Conservation (phyloP, 1,140 invertebrate genomes). For the Octopus sinensis region DNA sequence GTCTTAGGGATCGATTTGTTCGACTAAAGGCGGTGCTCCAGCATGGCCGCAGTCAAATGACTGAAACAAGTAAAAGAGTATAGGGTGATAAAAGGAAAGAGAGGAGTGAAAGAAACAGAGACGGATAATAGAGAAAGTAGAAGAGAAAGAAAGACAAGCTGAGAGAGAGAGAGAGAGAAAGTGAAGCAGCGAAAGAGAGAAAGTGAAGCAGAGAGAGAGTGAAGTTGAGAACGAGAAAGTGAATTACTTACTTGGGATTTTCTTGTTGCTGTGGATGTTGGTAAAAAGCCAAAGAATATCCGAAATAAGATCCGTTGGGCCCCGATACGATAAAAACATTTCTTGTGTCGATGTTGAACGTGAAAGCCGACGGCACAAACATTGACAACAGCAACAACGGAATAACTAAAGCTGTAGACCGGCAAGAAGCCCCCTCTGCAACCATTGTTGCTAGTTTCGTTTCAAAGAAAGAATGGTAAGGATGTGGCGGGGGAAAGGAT, state of each 20-base stretch:
- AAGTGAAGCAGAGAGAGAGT: no score
- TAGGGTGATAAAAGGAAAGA: not conserved
- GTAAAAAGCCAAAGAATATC: constrained; percentile 53
- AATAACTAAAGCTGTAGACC: no score
- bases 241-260: no score
- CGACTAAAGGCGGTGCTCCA: no score
- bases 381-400: no score
- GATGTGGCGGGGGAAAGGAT: no score
- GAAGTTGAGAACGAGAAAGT: no score
- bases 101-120: not conserved
- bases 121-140: not conserved
- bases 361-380: not conserved
- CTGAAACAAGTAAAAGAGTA: constrained; percentile 63
- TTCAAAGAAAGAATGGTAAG: no score
- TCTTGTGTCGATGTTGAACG: constrained; percentile 89
- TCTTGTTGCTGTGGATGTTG: constrained; percentile 22
- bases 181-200: not conserved
- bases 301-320: constrained; percentile 67
- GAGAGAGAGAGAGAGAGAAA: not conserved
- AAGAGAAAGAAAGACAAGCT: not conserved
- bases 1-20: no score
- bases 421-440: no score
- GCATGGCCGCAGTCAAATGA: no score
- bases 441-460: no score
- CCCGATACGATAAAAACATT: constrained; percentile 84